Percentiles rank a stretch among this genome's conserved stretches.
Evolutionary conservation across 1,140 invertebrate species (phyloP).

Genomic region (Brachionus angularis): DNA sequence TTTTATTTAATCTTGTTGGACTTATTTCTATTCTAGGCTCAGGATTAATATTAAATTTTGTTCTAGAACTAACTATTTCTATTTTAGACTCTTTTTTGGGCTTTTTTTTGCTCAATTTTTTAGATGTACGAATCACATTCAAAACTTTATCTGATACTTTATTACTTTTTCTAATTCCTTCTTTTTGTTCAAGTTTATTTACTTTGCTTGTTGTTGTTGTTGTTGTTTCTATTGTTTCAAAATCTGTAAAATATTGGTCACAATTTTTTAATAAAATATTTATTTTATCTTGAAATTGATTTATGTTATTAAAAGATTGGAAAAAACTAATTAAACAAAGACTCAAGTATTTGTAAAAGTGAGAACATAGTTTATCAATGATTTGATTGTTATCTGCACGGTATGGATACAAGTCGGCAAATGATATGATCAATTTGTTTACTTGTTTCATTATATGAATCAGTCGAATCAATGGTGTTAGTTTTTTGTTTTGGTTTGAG

Average conservation of each 20-base stretch:
- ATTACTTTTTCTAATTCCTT: too few species aligned
- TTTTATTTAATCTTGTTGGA: neutral
- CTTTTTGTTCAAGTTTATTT: neutral
- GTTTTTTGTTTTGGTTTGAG: slow-evolving; percentile 6
- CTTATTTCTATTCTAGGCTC: slow-evolving; percentile 12
- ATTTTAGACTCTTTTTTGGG: neutral
- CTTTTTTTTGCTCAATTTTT: neutral
- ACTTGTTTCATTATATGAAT: slow-evolving; percentile 20
- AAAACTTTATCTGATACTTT: neutral
- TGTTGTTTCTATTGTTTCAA: neutral
- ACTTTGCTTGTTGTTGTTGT: neutral
- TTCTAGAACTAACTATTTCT: slow-evolving; percentile 8
- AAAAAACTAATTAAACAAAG: neutral
- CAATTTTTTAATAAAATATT: neutral
- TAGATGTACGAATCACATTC: neutral
- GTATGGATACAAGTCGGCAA: slow-evolving; percentile 16
- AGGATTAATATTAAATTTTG: slow-evolving; percentile 9
- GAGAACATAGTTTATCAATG: slow-evolving; percentile 4
- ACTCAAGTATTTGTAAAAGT: slow-evolving; percentile 23
- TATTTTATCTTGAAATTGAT: neutral
- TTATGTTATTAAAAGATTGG: neutral
- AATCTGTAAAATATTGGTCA: neutral
- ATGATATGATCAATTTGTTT: neutral
- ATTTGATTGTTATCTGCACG: slow-evolving; percentile 21
- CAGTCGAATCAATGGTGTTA: neutral